Evolutionary conservation across 2,797 vertebrate species (phyloP), one percentile per base, ranked within the genome.

Genomic region (Leptodactylus fallax): DNA sequence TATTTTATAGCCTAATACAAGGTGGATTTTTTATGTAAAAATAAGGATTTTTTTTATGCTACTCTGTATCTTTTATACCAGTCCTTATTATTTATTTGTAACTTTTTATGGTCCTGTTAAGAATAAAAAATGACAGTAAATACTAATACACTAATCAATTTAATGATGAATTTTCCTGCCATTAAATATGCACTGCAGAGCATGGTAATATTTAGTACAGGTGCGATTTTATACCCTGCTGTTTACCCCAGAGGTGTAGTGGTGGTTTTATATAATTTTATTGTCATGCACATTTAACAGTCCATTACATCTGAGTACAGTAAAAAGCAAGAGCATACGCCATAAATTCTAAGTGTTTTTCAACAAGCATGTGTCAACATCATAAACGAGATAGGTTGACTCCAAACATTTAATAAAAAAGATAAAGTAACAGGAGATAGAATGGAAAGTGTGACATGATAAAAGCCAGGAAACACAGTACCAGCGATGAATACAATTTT

Each of bases 281-380:
- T 82, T 82, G 81, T 69, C 81, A 69, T 55, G 65, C 45, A 69
- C 81, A 83, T 53, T 83, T 83, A 83, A 53, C 81, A 83, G 81
- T 69, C 81, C 63, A 83, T 83, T 83, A 83, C 81, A 83, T 83
- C 81, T 69, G 65, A 67, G 81, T 19, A 69, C 23, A 83, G 81
- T 69, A 67, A 83, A 82, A 83, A 67, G 47, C 47, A 17, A 55
- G 21, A 55, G 47, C 81, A 17, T 67, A 55, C 63, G 45, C 63
- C n/a, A 36, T 83, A 83, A 83, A 83, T 69, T 55, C 63, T 83
- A 83, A 83, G 81, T 83, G 63, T 83, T 83, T 83, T 83, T 36
- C 81, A 83, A 83, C 61, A 83, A 83, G 65, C 81, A 67, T 55
- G 81, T 83, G 81, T 83, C 63, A 83, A 25, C 63, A 69, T 83